Percentiles rank a stretch among this genome's conserved stretches.
These are phyloP conservation scores for Ameiurus melas DNA, from an alignment of 2,113 vertebrate species.

Conservation along the genomic window DNA sequence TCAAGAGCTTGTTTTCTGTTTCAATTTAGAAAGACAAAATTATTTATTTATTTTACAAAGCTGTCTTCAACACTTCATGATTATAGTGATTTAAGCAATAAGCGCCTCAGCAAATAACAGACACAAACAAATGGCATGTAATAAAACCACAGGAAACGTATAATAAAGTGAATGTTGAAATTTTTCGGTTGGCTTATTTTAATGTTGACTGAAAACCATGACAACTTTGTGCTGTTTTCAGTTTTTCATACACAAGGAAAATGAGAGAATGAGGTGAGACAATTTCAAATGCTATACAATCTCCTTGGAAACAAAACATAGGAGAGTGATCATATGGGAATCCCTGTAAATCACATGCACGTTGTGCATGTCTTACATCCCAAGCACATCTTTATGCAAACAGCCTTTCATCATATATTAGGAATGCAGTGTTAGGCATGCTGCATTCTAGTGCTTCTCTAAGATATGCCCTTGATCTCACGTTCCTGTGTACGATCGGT, in stretches of 20 bases:
- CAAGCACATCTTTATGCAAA: neutral
- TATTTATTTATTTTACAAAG: neutral
- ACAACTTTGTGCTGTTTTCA: neutral
- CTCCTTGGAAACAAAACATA: constrained; percentile 33
- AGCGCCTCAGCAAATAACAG: constrained; percentile 4
- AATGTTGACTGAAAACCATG: neutral
- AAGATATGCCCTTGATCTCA: constrained; percentile 13
- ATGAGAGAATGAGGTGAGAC: neutral
- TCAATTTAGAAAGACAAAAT: neutral
- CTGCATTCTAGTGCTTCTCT: neutral
- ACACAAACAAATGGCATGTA: neutral
- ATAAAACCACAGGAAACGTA: constrained; percentile 9
- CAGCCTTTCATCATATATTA: neutral
- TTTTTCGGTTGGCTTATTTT: neutral
- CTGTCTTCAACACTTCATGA: neutral
- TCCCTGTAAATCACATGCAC: neutral
- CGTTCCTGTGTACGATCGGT: neutral
- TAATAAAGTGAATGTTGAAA: neutral
- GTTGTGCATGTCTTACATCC: neutral
- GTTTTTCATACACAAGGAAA: neutral
- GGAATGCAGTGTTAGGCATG: neutral
- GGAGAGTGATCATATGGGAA: neutral
- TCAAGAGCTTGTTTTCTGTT: neutral
- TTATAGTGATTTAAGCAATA: constrained; percentile 11
- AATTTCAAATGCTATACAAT: constrained; percentile 15